These are phyloP conservation scores for Sisor rabdophorus DNA, from an alignment of 2,113 vertebrate genomes.

Conservation along the genomic window DNA sequence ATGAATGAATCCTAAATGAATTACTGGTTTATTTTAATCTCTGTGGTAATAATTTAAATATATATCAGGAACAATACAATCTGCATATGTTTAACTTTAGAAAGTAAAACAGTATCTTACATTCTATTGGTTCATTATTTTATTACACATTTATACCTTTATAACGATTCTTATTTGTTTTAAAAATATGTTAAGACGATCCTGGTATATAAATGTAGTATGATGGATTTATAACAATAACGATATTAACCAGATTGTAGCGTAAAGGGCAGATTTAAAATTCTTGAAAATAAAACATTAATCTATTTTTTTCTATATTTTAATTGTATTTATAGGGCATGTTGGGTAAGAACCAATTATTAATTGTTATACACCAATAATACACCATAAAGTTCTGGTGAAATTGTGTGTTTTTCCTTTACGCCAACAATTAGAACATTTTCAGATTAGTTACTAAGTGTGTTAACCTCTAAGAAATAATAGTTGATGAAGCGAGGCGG, in stretches of 20 bases:
- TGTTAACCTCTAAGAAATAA: background rate
- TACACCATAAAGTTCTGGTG: no score
- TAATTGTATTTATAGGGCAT: background rate
- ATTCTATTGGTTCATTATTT: background rate
- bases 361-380: no score
- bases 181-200: background rate
- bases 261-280: background rate
- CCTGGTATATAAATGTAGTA: background rate
- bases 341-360: background rate
- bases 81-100: background rate
- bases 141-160: background rate
- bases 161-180: background rate
- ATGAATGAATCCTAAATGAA: no score
- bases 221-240: background rate
- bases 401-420: no score
- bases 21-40: no score
- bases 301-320: background rate
- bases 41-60: no score
- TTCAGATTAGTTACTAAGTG: background rate
- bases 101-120: background rate
- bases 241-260: background rate
- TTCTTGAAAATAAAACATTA: background rate
- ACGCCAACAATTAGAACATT: no score
- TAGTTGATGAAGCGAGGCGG: conserved; percentile 14
- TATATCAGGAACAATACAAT: background rate